Percentiles rank a stretch among this genome's conserved stretches.
phyloP scores from a whole-genome alignment of 1,140 invertebrate species.

The Bombus fervidus region DNA sequence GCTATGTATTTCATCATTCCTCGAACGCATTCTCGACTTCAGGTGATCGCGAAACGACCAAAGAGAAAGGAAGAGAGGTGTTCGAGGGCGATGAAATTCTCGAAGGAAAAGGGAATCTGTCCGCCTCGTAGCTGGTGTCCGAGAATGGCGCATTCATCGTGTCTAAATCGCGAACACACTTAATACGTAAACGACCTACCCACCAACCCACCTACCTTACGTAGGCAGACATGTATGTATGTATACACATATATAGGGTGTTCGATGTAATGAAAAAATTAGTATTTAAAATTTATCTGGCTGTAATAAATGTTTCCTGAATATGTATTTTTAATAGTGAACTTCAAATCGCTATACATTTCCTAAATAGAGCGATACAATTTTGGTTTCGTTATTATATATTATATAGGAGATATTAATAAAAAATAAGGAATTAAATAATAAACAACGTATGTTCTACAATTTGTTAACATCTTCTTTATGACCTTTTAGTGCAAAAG shows the following conservation, averaged over 20 bases:
- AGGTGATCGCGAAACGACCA: neutral
- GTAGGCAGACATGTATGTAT: conserved; percentile 15
- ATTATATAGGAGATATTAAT: too few relatives aligned
- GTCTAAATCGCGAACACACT: conserved; percentile 16
- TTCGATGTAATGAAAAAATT: neutral
- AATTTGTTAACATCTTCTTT: too few relatives aligned
- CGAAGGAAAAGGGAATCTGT: conserved; percentile 10
- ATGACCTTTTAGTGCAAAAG: too few relatives aligned
- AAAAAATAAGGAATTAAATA: too few relatives aligned
- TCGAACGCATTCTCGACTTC: neutral
- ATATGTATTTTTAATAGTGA: too few relatives aligned
- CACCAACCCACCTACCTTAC: conserved; percentile 43
- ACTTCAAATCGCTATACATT: too few relatives aligned
- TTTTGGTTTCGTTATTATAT: too few relatives aligned
- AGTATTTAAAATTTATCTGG: too few relatives aligned
- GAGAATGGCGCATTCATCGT: neutral
- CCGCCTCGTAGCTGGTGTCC: too few relatives aligned
- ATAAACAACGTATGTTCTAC: too few relatives aligned
- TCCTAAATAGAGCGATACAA: too few relatives aligned
- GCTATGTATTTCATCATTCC: neutral
- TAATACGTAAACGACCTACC: conserved; percentile 52
- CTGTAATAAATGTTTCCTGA: too few relatives aligned
- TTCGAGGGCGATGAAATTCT: conserved; percentile 32
- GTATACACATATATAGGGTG: neutral
- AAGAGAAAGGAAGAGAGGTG: conserved; percentile 4